These are phyloP conservation scores for Puffinus mauretanicus DNA, from an alignment of 2,113 vertebrate genomes.

Conservation along the genomic window DNA sequence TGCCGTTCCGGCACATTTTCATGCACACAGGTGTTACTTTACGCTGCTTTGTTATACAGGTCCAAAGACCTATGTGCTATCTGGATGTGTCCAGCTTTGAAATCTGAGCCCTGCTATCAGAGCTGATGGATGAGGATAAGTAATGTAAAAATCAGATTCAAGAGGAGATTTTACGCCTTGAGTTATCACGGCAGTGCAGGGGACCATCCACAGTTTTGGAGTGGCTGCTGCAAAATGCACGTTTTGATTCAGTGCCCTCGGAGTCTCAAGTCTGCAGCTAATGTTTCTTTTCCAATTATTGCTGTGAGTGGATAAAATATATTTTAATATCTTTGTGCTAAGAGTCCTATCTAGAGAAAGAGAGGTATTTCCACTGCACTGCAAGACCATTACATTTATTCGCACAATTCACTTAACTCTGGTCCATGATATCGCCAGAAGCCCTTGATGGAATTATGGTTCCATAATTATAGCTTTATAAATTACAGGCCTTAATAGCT, in stretches of 20 bases:
- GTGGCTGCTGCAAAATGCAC: not conserved
- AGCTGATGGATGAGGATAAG: not conserved
- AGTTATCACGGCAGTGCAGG: not conserved
- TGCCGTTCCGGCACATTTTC: not conserved
- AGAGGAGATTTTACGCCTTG: not conserved
- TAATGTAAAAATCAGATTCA: not conserved
- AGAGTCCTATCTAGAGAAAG: not conserved
- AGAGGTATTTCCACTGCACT: not conserved
- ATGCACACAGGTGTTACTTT: not conserved
- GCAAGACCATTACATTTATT: conserved; percentile 38
- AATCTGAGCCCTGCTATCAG: not conserved
- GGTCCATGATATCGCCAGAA: conserved; percentile 22
- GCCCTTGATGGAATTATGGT: conserved; percentile 57
- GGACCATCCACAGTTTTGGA: not conserved
- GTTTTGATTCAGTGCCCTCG: not conserved
- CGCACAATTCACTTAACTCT: conserved; percentile 57
- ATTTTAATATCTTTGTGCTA: conserved; percentile 32
- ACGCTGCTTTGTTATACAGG: not conserved
- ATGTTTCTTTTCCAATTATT: conserved; percentile 28
- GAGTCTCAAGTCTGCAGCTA: not conserved
- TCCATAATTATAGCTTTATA: conserved; percentile 55
- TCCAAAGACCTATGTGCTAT: not conserved
- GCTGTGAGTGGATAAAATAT: conserved; percentile 12
- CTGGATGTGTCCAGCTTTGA: not conserved
- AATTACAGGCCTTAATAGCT: conserved; percentile 45